These are phyloP conservation scores for Blera fallax DNA, from an alignment of 2,888 invertebrate genomes.

Conservation along the genomic window DNA sequence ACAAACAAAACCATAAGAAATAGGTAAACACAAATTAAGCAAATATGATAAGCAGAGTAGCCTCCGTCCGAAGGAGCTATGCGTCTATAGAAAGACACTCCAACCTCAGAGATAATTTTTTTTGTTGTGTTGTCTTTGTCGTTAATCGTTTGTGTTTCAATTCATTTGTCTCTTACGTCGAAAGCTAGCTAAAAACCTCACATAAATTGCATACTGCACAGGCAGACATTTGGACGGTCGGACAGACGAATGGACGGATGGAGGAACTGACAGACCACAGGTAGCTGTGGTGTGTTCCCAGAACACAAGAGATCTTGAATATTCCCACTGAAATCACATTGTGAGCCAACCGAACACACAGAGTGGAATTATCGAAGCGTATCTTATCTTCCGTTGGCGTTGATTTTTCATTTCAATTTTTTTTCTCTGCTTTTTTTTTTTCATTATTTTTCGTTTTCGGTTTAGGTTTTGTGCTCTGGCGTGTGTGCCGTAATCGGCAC, in stretches of 20 bases:
- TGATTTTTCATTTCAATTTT: slow-evolving; percentile 55
- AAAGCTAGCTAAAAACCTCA: slow-evolving; percentile 25
- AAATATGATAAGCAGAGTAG: slow-evolving; percentile 32
- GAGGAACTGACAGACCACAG: slow-evolving; percentile 27
- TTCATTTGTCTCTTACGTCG: slow-evolving; percentile 33
- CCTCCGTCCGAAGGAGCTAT: neutral
- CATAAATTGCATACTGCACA: slow-evolving; percentile 42
- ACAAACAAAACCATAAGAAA: slow-evolving; percentile 27
- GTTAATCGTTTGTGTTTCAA: slow-evolving; percentile 29
- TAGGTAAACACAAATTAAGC: slow-evolving; percentile 37
- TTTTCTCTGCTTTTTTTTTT: neutral
- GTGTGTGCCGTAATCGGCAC: slow-evolving; percentile 47
- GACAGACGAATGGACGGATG: neutral
- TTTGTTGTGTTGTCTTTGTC: too few relatives aligned
- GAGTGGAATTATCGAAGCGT: slow-evolving; percentile 48
- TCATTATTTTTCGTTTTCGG: slow-evolving; percentile 4
- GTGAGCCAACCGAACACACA: slow-evolving; percentile 18
- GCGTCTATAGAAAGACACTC: neutral
- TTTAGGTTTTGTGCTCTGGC: slow-evolving; percentile 2
- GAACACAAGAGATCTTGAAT: slow-evolving; percentile 16
- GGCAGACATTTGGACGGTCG: neutral
- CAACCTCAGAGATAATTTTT: neutral
- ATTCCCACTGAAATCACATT: slow-evolving; percentile 15
- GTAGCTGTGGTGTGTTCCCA: neutral
- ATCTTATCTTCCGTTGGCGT: slow-evolving; percentile 56